A percentile compares a stretch with the other conserved stretches of the same genome.
These are phyloP conservation scores for Lacerta agilis DNA, from an alignment of 2,797 vertebrate genomes.

Conservation along the genomic window DNA sequence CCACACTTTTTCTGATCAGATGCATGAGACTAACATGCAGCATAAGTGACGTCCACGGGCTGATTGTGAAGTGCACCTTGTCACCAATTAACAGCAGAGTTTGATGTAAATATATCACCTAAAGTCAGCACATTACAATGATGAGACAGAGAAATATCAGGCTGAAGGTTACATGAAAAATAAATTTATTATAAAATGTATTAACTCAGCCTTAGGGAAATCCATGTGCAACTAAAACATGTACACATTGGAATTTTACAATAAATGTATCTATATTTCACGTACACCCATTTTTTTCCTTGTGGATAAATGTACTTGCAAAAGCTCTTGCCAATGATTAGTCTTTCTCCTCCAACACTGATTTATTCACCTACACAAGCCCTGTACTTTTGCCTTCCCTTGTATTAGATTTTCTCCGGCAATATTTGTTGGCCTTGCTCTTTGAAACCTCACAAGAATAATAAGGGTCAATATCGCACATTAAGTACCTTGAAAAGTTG, in stretches of 20 bases:
- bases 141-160: background rate
- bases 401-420: background rate
- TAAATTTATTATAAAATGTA: background rate
- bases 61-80: background rate
- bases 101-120: background rate
- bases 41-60: background rate
- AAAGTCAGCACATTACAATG: background rate
- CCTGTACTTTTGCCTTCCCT: background rate
- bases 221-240: background rate
- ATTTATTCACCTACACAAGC: background rate
- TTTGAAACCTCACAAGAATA: background rate
- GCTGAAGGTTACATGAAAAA: background rate
- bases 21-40: background rate
- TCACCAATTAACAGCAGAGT: background rate
- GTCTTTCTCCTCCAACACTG: background rate
- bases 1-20: background rate
- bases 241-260: background rate
- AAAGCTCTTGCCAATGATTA: background rate
- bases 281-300: too few species aligned
- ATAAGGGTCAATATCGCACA: background rate
- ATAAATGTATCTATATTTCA: background rate
- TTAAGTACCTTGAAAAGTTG: background rate
- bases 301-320: background rate
- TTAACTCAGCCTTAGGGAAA: background rate
- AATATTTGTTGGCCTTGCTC: background rate